Evolutionary conservation across 2,888 invertebrate genomes (phyloP).

Genomic region (Actias luna): DNA sequence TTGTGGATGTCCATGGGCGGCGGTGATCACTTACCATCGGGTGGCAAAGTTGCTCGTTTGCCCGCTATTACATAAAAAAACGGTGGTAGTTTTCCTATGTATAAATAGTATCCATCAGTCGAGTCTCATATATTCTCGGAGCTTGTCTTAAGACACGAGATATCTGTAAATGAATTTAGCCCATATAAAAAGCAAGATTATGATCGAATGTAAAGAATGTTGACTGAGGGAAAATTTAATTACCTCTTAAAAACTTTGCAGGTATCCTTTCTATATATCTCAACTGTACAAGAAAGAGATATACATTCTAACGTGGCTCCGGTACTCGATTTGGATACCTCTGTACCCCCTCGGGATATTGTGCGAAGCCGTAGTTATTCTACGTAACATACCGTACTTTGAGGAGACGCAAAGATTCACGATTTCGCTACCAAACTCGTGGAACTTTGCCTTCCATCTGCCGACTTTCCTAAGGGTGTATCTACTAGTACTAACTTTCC

Average conservation of each 20-base stretch:
- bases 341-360: conserved; percentile 95
- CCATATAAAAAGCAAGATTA: too few relatives aligned
- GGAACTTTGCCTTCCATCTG: conserved; percentile 94
- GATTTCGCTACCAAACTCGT: conserved; percentile 89
- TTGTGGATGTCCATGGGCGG: too few relatives aligned
- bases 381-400: conserved; percentile 93
- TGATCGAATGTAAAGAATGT: too few relatives aligned
- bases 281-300: conserved; percentile 89
- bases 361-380: conserved; percentile 91
- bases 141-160: too few relatives aligned
- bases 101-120: too few relatives aligned
- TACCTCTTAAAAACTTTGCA: conserved; percentile 71
- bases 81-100: too few relatives aligned
- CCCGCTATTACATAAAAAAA: too few relatives aligned
- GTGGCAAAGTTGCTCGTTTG: too few relatives aligned
- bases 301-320: conserved; percentile 91
- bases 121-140: too few relatives aligned
- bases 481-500: conserved; percentile 87
- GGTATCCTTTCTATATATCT: conserved; percentile 96
- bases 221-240: not conserved
- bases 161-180: too few relatives aligned
- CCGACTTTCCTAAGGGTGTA: conserved; percentile 90
- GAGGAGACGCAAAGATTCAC: conserved; percentile 91
- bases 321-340: conserved; percentile 96
- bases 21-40: too few relatives aligned